Evolutionary conservation across 2,113 vertebrate species (phyloP), one percentile per base, ranked within the genome.

Genomic region (Actinemys pallida): DNA sequence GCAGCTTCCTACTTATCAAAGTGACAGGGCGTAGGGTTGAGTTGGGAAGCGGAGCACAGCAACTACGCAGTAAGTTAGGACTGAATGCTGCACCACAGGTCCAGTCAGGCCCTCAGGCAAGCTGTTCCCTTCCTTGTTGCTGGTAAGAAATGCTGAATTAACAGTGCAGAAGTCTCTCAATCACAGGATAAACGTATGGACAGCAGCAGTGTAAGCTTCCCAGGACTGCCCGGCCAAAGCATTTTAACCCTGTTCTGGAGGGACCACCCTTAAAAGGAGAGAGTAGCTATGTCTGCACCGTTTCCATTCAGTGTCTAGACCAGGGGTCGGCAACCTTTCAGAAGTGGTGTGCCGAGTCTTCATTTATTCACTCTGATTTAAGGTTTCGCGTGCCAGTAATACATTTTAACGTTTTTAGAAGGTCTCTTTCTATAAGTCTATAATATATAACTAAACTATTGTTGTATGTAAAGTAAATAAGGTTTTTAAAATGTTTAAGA

Each of bases 131-230:
- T 94, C 93, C 81, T 95, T 82, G 81, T 53, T 81, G 83, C 25
- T 94, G 85, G 85, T 95, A 94, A 82, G 62, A 95, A 94, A 78
- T 92, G 81, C 89, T 6, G 83, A 88, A 31, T 81, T 93, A 96
- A 94, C 76, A 78, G 90, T 90, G 87, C 22, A 25, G 86, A 45
- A 86, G 75, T 57, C 72, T 82, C 31, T 93, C 90, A 94, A 92
- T 53, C 80, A 7, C 83, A 78, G 54, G 49, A 80, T 84, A 81
- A 94, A 88, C 10, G 45, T 49, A 90, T 72, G 81, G 84, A 56
- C 59, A 84, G 78, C 59, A 88, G 83, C 45, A 84, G 81, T 42
- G 49, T 5, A 52, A 76, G 50, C 65, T 24, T 84, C 50, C 14
- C 45, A 94, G 39, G 5, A 76, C 22, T 10, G 39, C 24, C 72